A percentile compares a stretch with the other conserved stretches of the same genome.
Conservation (phyloP, 2,797 vertebrate genomes). For the Sarcoramphus papa region DNA sequence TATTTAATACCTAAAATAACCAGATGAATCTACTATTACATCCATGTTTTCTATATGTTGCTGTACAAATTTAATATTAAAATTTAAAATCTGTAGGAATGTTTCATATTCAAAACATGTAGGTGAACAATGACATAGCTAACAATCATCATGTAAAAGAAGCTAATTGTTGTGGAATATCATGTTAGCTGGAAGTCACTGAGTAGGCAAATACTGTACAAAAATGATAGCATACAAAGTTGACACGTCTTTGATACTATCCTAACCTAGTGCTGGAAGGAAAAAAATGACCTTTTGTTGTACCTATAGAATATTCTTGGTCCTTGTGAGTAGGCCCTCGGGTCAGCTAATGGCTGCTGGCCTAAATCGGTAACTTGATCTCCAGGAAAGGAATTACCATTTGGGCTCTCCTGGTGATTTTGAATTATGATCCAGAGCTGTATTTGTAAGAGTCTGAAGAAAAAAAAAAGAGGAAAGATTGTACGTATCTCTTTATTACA, state of each 20-base stretch:
- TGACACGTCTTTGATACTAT: not conserved
- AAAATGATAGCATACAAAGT: not conserved
- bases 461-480: rapidly evolving
- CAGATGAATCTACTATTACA: not conserved
- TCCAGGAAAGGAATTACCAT: not conserved
- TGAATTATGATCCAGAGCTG: not conserved
- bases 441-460: not conserved
- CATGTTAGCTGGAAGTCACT: not conserved
- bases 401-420: not conserved
- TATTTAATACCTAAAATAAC: not conserved
- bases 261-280: not conserved
- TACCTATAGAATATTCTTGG: not conserved
- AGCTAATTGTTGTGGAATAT: not conserved
- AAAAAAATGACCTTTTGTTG: not conserved
- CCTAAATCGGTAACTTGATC: not conserved
- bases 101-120: not conserved
- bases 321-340: not conserved
- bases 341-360: not conserved
- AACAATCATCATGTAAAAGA: not conserved
- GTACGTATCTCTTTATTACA: not conserved
- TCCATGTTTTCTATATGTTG: not conserved
- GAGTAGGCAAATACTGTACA: not conserved
- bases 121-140: not conserved
- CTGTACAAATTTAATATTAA: not conserved
- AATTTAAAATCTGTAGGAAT: not conserved